phyloP scores from a whole-genome alignment of 2,888 invertebrate genomes.

The Heliconius sara region DNA sequence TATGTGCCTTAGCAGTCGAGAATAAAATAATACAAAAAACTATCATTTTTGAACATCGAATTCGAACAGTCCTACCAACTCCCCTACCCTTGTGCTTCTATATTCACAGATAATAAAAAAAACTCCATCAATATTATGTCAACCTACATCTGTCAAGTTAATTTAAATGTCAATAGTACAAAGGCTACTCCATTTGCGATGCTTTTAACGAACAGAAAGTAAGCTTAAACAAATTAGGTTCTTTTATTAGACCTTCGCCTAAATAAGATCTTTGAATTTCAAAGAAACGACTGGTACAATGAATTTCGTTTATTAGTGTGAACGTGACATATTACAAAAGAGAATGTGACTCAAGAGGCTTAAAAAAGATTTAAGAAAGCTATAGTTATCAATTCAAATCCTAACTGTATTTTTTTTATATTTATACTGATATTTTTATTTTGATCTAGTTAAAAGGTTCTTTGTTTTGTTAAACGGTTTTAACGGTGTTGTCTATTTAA shows the following conservation, averaged over 20 bases:
- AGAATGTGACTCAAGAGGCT: background rate
- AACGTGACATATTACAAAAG: constrained; percentile 12
- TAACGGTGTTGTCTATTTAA: background rate
- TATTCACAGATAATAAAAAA: background rate
- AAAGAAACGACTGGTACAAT: background rate
- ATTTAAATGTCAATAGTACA: constrained; percentile 29
- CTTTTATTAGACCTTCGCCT: background rate
- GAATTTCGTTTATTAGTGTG: background rate
- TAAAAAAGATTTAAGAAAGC: background rate
- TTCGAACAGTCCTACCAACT: background rate
- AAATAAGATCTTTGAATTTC: background rate
- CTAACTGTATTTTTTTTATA: background rate
- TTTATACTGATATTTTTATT: background rate
- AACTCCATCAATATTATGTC: constrained; percentile 20
- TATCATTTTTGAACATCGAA: background rate
- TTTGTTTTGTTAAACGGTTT: too few relatives aligned
- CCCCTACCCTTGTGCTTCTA: background rate
- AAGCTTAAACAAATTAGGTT: background rate
- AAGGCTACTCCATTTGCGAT: constrained; percentile 2
- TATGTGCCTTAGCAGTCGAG: too few relatives aligned
- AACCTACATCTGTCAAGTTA: constrained; percentile 23
- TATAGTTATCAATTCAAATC: background rate
- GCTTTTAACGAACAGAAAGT: background rate
- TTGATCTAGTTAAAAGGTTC: background rate
- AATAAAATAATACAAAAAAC: too few relatives aligned